Evolutionary conservation across 2,888 invertebrate species (phyloP), one percentile per base, ranked within the genome.

Genomic region (Trichacis sp.): DNA sequence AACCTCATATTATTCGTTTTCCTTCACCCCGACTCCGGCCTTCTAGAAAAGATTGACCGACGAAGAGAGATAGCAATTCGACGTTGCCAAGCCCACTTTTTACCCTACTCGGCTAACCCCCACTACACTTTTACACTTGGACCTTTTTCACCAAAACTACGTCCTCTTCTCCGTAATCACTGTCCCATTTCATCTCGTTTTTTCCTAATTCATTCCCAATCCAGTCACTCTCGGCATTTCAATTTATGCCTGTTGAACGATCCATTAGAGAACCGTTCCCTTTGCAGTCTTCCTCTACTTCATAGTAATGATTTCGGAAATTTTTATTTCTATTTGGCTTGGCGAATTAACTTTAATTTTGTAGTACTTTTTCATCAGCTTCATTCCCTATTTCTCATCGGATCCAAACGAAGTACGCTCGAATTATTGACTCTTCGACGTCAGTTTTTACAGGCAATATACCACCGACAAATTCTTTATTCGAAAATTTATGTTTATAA

Each of bases 151-250:
- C 15, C 18, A 14, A 15, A 24, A 42, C 33, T 24, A 12, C 40
- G 45, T 29, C 47, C 29, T 53, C 12, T 29, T 40, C 61, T 33
- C 64, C 55, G 51, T 70, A 73, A 73, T 71, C 73, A 68, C 64
- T 73, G 71, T 73, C 75, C 71, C 69, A 72, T 71, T 72, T 71
- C 65, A 64, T 54, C 61, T 59, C 61, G 72, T 73, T 74, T 75
- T 76, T 75, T 75, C 77, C 77, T 76, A 80, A 81, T 81, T 82
- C 73, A 78, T 79, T 76, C 77, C 79, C 79, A 77, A 82, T 81
- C 81, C 77, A 80, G 64, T 58, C 66, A 77, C 80, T 80, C 78
- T 81, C 79, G 81, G 76, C 80, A 75, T 82, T 82, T 82, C 81
- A 82, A 82, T 82, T 81, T 82, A 77, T 78, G 74, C 72, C 69